Conservation (phyloP, 2,797 vertebrate species). For the Microctenopoma steveboyesi region DNA sequence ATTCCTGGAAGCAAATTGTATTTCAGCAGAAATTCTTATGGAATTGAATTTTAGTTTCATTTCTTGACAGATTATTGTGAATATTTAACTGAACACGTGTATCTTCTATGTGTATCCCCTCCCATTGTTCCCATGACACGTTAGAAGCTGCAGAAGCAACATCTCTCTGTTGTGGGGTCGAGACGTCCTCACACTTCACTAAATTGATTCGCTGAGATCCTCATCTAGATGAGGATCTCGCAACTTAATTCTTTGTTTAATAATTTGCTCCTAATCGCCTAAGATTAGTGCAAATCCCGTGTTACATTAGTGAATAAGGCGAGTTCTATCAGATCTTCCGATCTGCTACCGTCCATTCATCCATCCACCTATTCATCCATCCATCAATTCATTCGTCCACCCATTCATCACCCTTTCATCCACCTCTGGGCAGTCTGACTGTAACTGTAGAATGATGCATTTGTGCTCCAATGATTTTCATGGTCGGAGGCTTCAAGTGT, state of each 20-base stretch:
- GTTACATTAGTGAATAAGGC: constrained; percentile 60
- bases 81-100: no score
- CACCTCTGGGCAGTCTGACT: no score
- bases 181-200: constrained; percentile 39
- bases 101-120: no score
- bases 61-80: no score
- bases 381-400: constrained; percentile 2
- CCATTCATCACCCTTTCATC: neutral
- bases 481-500: no score
- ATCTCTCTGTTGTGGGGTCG: constrained; percentile 30
- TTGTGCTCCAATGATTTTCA: no score
- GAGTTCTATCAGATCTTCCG: constrained; percentile 54
- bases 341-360: constrained; percentile 1
- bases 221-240: constrained; percentile 61
- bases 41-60: no score
- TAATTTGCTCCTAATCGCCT: constrained; percentile 72
- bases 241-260: constrained; percentile 70
- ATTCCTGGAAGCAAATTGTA: no score
- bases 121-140: no score
- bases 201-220: constrained; percentile 68
- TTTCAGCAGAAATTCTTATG: no score
- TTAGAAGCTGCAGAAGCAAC: no score
- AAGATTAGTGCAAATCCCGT: constrained; percentile 71
- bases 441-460: no score
- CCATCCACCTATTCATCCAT: constrained; percentile 8